Conservation (phyloP, 2,888 invertebrate genomes). For the Spisula solida region DNA sequence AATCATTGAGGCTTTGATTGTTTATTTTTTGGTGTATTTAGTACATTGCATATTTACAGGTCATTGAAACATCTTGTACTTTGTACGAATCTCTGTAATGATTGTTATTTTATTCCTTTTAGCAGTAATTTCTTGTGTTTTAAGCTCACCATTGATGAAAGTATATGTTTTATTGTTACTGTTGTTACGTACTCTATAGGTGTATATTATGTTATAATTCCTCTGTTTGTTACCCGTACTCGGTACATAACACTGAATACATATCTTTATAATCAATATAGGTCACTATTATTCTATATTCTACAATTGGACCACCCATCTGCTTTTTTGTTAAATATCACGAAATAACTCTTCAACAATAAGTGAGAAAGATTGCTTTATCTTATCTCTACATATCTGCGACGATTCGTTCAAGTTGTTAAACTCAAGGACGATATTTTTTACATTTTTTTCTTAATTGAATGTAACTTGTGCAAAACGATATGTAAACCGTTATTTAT, state of each 20-base stretch:
- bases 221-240: neutral
- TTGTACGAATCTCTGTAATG: neutral
- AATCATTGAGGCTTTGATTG: neutral
- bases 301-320: neutral
- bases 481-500: conserved; percentile 20
- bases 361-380: neutral
- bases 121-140: neutral
- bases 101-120: neutral
- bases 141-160: neutral
- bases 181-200: neutral
- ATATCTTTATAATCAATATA: conserved; percentile 1
- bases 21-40: neutral
- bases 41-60: neutral
- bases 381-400: neutral
- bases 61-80: neutral
- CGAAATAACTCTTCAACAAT: neutral
- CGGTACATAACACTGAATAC: neutral
- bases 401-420: neutral
- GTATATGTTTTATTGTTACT: neutral
- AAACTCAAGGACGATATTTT: conserved; percentile 12
- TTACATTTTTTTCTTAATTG: conserved; percentile 38
- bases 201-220: neutral
- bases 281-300: neutral
- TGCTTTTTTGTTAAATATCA: neutral
- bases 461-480: conserved; percentile 31